These are phyloP conservation scores for Nomada flava DNA, from an alignment of 2,888 invertebrate genomes.

Conservation along the genomic window DNA sequence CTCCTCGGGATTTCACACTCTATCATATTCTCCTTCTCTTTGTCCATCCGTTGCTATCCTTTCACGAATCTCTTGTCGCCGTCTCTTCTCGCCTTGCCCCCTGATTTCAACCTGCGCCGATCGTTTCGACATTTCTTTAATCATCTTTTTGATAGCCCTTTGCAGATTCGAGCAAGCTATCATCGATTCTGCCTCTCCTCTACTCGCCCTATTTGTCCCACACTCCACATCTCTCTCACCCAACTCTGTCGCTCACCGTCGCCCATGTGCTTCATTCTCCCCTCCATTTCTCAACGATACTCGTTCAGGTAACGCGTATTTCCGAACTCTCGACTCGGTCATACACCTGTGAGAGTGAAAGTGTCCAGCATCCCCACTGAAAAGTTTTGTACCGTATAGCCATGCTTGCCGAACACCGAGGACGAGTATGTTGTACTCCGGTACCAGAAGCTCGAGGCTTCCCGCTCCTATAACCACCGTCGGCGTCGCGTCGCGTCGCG, in stretches of 20 bases:
- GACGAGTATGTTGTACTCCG: neutral
- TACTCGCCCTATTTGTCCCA: conserved; percentile 1
- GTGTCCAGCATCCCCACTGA: conserved; percentile 75
- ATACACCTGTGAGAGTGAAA: conserved; percentile 84
- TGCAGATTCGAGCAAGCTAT: neutral
- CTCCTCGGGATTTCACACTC: conserved; percentile 49
- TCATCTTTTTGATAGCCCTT: too few relatives aligned
- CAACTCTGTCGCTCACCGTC: neutral
- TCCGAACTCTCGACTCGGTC: conserved; percentile 77
- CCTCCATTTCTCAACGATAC: conserved; percentile 29
- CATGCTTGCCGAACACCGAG: conserved; percentile 25
- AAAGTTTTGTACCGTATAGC: conserved; percentile 30
- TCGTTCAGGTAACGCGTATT: conserved; percentile 61
- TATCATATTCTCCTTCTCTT: conserved; percentile 33
- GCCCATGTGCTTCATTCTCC: neutral
- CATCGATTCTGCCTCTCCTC: neutral
- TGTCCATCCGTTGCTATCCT: conserved; percentile 29
- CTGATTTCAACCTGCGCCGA: neutral
- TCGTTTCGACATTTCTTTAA: neutral
- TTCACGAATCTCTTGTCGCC: neutral
- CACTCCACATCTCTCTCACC: neutral
- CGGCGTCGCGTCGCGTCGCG: neutral
- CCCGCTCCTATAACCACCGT: conserved; percentile 16
- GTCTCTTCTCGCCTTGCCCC: neutral
- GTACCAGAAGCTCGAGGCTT: conserved; percentile 15